Base-by-base conservation (phyloP, 30 jellyfish, hydroid and myxozoan genomes). In the Aurelia sp. region DNA sequence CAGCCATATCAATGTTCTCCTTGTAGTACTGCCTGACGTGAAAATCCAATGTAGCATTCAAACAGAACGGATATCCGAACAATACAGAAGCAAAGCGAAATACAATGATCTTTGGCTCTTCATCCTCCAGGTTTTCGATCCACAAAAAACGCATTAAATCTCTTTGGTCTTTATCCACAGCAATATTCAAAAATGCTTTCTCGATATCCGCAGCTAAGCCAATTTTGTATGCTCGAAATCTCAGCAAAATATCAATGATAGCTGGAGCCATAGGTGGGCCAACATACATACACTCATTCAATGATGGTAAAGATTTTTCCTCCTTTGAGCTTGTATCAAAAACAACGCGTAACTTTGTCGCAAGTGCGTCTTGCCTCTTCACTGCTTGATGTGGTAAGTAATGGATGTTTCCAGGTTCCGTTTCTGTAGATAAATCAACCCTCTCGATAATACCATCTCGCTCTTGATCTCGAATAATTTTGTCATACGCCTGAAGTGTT, bases 241-340 rank as follows among this genome's bases (percentile, higher is more conserved):
- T 31, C 76, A 74, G 0, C 59, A 51, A 74, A 74, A 74, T 48
- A 13, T 74, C 80, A 33, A 74, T 48, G 38, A 76, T 76, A 30
- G 79, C 79, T 20, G 88, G 80, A 8, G 80, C 61, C 88, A 76
- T 55, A 51, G 64, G 81, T 57, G 88, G 88, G 1, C 78, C 88
- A 13, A 76, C 59, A 31, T 52, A 55, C 9, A 76, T 40, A 55
- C 85, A 74, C 12, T 74, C 85, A 74, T 74, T 74, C 50, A 74
- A 76, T 74, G 85, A 74, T 35, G 85, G 85, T 48, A 55, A 74
- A 13, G 2, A 18, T 33, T 13, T 9, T 1, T 9, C 35, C 0
- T 11, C 76, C 35, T 74, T 74, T 2, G 85, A 74, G 24, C 85
- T 74, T 41, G 85, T 79, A 74, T 74, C 85, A 5, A 74, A 74